phyloP scores from a whole-genome alignment of 2,113 vertebrate species.

The Corythoichthys intestinalis region DNA sequence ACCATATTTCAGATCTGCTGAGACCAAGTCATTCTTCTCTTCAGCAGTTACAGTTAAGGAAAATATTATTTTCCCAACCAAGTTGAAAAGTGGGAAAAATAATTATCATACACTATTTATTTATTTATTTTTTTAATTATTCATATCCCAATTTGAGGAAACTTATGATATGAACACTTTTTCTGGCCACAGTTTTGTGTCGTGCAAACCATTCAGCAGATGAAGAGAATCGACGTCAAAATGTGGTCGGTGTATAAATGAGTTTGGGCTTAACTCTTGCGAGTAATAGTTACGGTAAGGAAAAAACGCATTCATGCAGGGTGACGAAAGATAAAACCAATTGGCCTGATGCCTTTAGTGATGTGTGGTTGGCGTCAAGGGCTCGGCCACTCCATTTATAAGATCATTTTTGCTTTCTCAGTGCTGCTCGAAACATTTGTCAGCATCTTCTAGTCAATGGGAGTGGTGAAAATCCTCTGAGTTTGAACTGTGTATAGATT shows the following conservation, averaged over 20 bases:
- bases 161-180: not conserved
- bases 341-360: slow-evolving; percentile 19
- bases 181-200: not conserved
- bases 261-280: not conserved
- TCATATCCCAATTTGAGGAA: not conserved
- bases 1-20: not conserved
- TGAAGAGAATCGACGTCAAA: not conserved
- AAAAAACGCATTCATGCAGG: slow-evolving; percentile 12
- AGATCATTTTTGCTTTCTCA: slow-evolving; percentile 30
- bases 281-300: slow-evolving; percentile 20
- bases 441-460: slow-evolving; percentile 15
- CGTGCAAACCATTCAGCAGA: not conserved
- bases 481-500: not conserved
- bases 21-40: not conserved
- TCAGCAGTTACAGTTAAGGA: not conserved
- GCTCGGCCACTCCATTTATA: slow-evolving; percentile 22
- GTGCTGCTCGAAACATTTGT: slow-evolving; percentile 23
- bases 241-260: not conserved
- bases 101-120: not conserved
- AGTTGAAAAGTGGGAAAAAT: not conserved
- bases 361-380: slow-evolving; percentile 26
- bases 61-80: not conserved
- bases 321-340: slow-evolving; percentile 30
- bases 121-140: not conserved
- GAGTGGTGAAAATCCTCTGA: not conserved